These are phyloP conservation scores for Anthopleura xanthogrammica DNA, from an alignment of 92 coral and sea anemone species.

Conservation along the genomic window DNA sequence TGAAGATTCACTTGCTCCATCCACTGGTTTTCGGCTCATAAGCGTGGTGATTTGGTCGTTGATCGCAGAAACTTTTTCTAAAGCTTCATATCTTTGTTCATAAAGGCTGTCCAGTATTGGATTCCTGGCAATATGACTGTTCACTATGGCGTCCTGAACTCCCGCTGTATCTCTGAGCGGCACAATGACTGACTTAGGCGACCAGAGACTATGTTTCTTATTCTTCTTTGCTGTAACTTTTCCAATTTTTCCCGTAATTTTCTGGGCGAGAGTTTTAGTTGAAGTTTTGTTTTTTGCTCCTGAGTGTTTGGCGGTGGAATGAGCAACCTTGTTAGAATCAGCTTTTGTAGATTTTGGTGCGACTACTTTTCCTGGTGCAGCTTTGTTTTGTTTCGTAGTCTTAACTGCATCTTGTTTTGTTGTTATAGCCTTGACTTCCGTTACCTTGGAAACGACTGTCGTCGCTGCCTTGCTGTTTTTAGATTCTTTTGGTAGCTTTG, in stretches of 20 bases:
- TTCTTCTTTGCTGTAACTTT: background rate
- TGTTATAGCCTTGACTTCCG: background rate
- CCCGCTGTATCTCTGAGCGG: background rate
- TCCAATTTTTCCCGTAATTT: background rate
- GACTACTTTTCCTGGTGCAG: background rate
- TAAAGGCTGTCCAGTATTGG: constrained; percentile 47
- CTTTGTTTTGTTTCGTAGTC: background rate
- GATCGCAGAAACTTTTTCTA: constrained; percentile 31
- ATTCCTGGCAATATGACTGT: constrained; percentile 14
- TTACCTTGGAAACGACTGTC: background rate
- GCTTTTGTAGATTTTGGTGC: background rate
- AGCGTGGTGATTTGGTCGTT: constrained; percentile 36
- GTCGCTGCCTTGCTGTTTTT: background rate
- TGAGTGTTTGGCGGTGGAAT: background rate
- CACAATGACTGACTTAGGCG: constrained; percentile 24
- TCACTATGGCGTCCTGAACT: background rate
- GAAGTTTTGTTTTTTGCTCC: background rate
- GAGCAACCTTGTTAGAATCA: background rate
- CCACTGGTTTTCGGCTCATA: constrained; percentile 31
- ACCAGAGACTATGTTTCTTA: background rate
- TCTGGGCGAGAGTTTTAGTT: background rate
- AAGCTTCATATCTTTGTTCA: constrained; percentile 42
- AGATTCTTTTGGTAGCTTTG: constrained; percentile 14
- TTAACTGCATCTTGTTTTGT: background rate
- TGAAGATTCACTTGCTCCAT: constrained; percentile 10